phyloP scores from a whole-genome alignment of 2,113 vertebrate species.

The Acanthochromis polyacanthus region DNA sequence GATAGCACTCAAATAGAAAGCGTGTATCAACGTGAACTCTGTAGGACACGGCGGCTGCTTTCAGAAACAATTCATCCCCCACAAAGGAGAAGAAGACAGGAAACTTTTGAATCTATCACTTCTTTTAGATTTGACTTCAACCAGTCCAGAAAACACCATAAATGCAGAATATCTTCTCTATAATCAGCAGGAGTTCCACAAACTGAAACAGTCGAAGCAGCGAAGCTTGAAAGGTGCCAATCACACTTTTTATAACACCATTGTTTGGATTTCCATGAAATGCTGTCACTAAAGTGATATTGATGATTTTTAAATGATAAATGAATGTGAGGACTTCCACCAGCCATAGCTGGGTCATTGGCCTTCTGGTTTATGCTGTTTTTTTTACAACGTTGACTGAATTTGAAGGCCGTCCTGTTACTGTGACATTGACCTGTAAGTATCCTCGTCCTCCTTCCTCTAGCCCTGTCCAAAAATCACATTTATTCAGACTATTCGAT shows the following conservation, averaged over 20 bases:
- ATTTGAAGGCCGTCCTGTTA: background rate
- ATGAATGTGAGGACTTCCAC: too few species aligned
- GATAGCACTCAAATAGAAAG: constrained; percentile 5
- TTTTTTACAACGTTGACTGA: background rate
- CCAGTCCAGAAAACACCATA: background rate
- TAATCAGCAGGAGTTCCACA: too few species aligned
- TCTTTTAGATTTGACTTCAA: background rate
- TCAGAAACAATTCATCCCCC: background rate
- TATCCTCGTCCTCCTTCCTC: too few species aligned
- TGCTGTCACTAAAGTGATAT: background rate
- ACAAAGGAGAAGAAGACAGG: background rate
- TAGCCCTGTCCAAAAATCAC: too few species aligned
- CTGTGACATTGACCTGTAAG: too few species aligned
- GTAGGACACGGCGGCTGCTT: background rate
- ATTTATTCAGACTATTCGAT: too few species aligned
- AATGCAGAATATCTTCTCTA: too few species aligned
- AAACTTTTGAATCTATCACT: background rate
- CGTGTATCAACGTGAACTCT: background rate
- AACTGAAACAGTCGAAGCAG: too few species aligned
- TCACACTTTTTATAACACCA: background rate
- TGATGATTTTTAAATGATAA: too few species aligned
- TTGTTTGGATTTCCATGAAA: too few species aligned
- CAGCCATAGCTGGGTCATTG: too few species aligned
- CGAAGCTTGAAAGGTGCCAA: background rate
- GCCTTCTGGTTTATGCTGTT: too few species aligned